A percentile compares a stretch with the other conserved stretches of the same genome.
These are phyloP conservation scores for Cydia pomonella DNA, from an alignment of 1,140 invertebrate genomes.

Conservation along the genomic window DNA sequence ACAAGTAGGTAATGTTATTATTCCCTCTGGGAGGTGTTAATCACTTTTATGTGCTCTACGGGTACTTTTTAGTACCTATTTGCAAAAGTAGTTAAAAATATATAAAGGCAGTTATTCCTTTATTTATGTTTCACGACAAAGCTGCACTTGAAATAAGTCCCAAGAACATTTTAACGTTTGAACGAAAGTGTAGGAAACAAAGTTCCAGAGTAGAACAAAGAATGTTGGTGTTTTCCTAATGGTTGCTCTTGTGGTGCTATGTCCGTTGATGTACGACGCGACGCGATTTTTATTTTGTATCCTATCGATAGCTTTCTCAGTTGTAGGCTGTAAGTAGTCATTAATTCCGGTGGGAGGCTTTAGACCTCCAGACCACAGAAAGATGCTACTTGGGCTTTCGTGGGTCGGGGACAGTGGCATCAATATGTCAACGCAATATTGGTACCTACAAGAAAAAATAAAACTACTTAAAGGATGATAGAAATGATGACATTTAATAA, in stretches of 20 bases:
- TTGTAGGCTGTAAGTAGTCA: background rate
- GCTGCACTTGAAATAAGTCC: background rate
- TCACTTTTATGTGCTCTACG: background rate
- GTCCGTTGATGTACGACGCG: background rate
- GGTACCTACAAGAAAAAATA: background rate
- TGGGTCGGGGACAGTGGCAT: background rate
- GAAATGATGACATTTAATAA: too few species aligned
- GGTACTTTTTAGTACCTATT: background rate
- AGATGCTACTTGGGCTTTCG: background rate
- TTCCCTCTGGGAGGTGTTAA: background rate
- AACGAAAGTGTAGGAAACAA: background rate
- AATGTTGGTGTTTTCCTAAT: background rate
- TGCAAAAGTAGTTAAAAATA: background rate
- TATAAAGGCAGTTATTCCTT: background rate
- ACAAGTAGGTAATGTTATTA: background rate
- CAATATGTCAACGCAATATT: background rate
- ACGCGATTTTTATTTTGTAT: background rate
- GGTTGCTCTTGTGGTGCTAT: background rate
- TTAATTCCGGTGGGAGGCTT: background rate
- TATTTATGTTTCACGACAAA: conserved; percentile 4
- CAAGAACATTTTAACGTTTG: background rate
- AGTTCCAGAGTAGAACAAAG: background rate
- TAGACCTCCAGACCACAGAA: background rate
- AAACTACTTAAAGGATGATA: too few species aligned
- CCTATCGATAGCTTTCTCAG: background rate